Conservation (phyloP, 2,797 vertebrate genomes). For the Galagoides demidoff region DNA sequence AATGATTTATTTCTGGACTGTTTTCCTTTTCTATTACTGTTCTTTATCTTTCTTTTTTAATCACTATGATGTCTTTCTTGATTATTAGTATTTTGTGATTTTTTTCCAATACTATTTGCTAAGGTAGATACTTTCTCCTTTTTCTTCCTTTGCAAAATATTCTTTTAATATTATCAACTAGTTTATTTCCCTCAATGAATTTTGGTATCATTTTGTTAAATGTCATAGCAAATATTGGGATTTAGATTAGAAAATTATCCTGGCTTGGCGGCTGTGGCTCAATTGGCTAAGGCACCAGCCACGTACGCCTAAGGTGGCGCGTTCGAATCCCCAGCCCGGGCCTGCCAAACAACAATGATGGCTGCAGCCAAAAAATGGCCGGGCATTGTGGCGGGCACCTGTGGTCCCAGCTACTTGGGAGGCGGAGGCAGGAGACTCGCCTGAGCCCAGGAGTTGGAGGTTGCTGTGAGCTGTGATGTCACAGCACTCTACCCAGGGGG, state of each 20-base stretch:
- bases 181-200: constrained; percentile 29
- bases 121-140: neutral
- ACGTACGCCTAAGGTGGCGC: no score
- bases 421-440: no score
- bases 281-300: no score
- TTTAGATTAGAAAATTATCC: constrained; percentile 1
- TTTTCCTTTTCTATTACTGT: neutral
- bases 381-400: no score
- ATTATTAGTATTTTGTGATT: constrained; percentile 34
- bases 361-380: no score
- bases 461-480: no score
- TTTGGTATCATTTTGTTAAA: constrained; percentile 20
- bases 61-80: neutral
- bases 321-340: no score
- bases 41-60: neutral
- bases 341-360: no score
- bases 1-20: neutral
- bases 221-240: neutral
- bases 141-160: constrained; percentile 16
- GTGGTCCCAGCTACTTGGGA: no score
- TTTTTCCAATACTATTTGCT: constrained; percentile 38
- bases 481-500: no score
- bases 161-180: constrained; percentile 16
- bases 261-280: no score
- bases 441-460: no score